phyloP scores from a whole-genome alignment of 2,113 vertebrate species.

The Chaenogobius annularis region DNA sequence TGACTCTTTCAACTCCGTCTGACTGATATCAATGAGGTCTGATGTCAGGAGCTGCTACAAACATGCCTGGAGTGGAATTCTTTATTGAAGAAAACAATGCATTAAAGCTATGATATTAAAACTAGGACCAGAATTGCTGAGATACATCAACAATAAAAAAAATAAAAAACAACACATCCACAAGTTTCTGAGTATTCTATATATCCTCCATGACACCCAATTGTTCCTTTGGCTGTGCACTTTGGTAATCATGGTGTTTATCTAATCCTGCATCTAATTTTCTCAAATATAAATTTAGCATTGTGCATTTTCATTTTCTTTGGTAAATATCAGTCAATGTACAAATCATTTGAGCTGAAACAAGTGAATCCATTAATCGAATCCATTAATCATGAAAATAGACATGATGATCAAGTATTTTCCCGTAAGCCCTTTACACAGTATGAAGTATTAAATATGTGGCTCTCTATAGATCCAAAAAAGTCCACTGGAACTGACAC shows the following conservation, averaged over 20 bases:
- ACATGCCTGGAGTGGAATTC: not conserved
- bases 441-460: too few species aligned
- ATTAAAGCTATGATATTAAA: not conserved
- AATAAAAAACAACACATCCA: not conserved
- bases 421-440: too few species aligned
- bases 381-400: too few species aligned
- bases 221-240: not conserved
- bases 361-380: too few species aligned
- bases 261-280: too few species aligned
- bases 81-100: not conserved
- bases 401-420: too few species aligned
- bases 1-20: conserved; percentile 39
- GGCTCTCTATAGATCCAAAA: too few species aligned
- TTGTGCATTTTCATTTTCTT: not conserved
- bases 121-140: not conserved
- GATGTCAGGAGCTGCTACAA: not conserved
- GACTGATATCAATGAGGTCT: conserved; percentile 54
- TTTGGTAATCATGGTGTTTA: not conserved
- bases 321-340: not conserved
- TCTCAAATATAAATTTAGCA: not conserved
- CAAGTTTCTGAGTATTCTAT: not conserved
- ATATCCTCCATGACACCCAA: too few species aligned
- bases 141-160: not conserved
- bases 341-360: not conserved
- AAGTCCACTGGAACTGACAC: too few species aligned